These are phyloP conservation scores for Triplophysa yarkandensis DNA, from an alignment of 2,797 vertebrate genomes.

Conservation along the genomic window DNA sequence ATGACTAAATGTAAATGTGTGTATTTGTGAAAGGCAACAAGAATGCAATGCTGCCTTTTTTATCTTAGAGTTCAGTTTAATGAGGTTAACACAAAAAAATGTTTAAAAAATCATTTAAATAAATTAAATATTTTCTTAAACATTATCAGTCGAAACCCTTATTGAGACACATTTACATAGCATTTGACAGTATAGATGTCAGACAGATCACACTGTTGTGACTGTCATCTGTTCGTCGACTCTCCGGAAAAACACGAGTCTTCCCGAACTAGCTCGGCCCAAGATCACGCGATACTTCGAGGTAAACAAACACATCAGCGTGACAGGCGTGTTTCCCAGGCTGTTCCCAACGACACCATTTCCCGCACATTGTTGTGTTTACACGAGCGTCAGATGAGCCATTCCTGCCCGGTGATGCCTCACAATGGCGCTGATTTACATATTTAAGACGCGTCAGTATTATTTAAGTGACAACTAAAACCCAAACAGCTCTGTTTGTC, in stretches of 20 bases:
- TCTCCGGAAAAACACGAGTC: constrained; percentile 18
- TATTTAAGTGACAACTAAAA: constrained; percentile 14
- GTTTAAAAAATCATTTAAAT: no score
- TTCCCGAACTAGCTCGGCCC: neutral
- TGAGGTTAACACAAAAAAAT: no score
- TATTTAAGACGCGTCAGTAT: neutral
- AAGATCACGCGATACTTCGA: constrained; percentile 26
- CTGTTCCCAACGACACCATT: neutral
- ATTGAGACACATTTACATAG: no score
- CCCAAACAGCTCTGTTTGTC: neutral
- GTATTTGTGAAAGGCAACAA: no score
- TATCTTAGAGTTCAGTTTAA: no score
- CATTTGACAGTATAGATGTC: no score
- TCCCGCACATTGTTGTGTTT: neutral
- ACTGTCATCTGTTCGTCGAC: neutral
- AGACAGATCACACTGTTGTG: no score
- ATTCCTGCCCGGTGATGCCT: neutral
- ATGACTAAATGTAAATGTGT: no score
- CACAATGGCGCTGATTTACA: neutral
- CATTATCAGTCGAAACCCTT: no score
- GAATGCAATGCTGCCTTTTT: no score
- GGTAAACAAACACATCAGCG: constrained; percentile 33
- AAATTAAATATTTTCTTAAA: no score
- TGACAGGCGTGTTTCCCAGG: neutral
- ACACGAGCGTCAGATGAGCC: neutral